Base-by-base conservation (phyloP, 1,140 invertebrate species). In the Brachionus angularis region DNA sequence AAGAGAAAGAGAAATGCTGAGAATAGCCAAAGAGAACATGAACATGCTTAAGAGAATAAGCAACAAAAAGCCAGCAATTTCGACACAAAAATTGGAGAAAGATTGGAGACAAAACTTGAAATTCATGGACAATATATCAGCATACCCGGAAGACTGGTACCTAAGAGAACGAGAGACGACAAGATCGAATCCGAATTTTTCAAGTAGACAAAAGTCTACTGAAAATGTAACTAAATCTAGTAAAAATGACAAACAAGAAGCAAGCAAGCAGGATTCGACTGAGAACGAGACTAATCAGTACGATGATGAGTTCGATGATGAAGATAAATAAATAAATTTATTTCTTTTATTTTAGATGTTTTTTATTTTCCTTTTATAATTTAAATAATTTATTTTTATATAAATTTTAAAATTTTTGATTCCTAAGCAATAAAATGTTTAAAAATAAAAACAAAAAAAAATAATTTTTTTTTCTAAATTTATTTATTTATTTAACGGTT, bases 131-230 rank as follows among this genome's bases (percentile, higher is more conserved):
- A 80, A 75, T 70, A 82, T 82, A 72, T 78, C 79, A 10, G 75
- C 75, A 36, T 82, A 74, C 72, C 80, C 79, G n/a, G 75, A 75
- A 50, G 76, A 81, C 16, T 81, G 80, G 80, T 82, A 80, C 79
- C 18, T 77, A 4, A 72, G 75, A 53, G 75, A 74, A 62, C 62
- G 14, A 23, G 50, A 10, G 29, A 67, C 18, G 33, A 33, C 39
- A 27, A n/a, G 23, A 33, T 67, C 62, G 44, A 50, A 67, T 50
- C 62, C 62, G 18, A 47, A 18, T 10, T 16, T 21, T 46, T 46
- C 18, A 46, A 67, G 12, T 27, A 50, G 21, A 50, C 39, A 50
- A 50, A 46, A 67, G 62, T 42, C 42, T 47, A 47, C 36, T 39
- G 21, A 46, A n/a, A 67, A 67, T 47, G 36, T 50, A 21, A 33